Percentiles rank a stretch among this genome's conserved stretches.
phyloP scores from a whole-genome alignment of 2,113 vertebrate species.

The Leucopsar rothschildi region DNA sequence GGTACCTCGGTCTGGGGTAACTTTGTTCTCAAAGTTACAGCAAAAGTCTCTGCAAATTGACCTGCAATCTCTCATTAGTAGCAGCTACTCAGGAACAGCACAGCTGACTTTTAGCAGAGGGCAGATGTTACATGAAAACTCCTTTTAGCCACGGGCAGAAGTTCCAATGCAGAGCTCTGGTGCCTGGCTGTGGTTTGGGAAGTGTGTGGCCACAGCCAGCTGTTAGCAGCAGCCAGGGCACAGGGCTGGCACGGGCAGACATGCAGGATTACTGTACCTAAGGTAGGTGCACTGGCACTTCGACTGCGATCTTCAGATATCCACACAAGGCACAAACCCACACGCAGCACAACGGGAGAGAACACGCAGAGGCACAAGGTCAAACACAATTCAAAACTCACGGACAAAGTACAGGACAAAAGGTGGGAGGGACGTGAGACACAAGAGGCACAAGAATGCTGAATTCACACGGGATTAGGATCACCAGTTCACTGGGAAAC shows the following conservation, averaged over 20 bases:
- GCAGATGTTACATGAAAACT: neutral
- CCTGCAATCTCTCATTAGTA: conserved; percentile 35
- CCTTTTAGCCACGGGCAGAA: neutral
- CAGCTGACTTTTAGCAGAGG: conserved; percentile 30
- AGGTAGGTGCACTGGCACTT: conserved; percentile 91
- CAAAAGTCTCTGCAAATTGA: neutral
- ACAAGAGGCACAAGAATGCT: neutral
- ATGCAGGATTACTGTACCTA: conserved; percentile 89
- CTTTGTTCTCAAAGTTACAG: neutral
- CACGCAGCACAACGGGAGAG: conserved; percentile 78
- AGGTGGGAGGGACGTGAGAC: neutral
- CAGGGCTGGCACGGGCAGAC: conserved; percentile 50
- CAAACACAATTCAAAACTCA: conserved; percentile 72
- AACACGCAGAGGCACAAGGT: conserved; percentile 77
- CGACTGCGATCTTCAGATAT: conserved; percentile 91
- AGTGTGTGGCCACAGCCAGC: conserved; percentile 1
- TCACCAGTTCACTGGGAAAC: neutral
- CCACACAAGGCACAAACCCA: conserved; percentile 79
- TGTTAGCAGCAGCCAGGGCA: conserved; percentile 27
- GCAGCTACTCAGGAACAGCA: conserved; percentile 8
- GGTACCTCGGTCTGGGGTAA: neutral
- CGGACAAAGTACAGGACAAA: neutral
- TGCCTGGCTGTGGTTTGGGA: neutral
- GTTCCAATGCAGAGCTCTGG: neutral
- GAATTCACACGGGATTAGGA: neutral